Base-by-base conservation (phyloP, 92 coral and sea anemone species). In the Actinostola sp. region DNA sequence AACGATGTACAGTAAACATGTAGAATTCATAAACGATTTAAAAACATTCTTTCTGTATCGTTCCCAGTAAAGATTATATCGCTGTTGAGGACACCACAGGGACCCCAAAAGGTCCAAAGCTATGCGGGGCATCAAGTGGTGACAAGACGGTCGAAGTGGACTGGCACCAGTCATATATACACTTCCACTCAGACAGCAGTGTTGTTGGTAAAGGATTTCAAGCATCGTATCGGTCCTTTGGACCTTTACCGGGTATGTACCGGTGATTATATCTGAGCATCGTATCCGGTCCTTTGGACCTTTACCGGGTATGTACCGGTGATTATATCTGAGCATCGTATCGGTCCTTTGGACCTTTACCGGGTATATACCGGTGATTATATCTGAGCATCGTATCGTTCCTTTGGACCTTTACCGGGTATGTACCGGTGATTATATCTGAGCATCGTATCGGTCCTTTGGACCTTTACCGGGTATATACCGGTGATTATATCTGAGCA, bases 21-120 rank as follows among this genome's bases (percentile, higher is more conserved):
- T n/a, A n/a, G n/a, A n/a, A n/a, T n/a, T n/a, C n/a, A n/a, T n/a
- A n/a, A n/a, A n/a, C n/a, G n/a, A n/a, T n/a, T n/a, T n/a, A n/a
- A n/a, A n/a, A n/a, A n/a, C n/a, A n/a, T 1, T 34, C 7, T 59
- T 20, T 59, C 19, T 28, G 8, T 24, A 3, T 59, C 38, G 34
- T 59, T 24, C 39, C 13, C 65, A 80, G 86, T 15, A 80, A 80
- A 17, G 86, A 80, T 68, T 71, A 63, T 49, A 31, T 80, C 19
- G 58, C 44, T 32, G 66, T 80, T 17, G 66, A 57, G 34, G 86
- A 80, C 54, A 67, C 41, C 66, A 64, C 70, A 25, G 69, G 71
- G 23, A 80, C 86, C 23, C 45, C 30, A 17, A 56, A 61, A 30
- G 80, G 66, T 14, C 25, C 35, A 0, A 80, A 62, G 36, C 49